Conservation (phyloP, 2,797 vertebrate species). For the Macroramphosus scolopax region DNA sequence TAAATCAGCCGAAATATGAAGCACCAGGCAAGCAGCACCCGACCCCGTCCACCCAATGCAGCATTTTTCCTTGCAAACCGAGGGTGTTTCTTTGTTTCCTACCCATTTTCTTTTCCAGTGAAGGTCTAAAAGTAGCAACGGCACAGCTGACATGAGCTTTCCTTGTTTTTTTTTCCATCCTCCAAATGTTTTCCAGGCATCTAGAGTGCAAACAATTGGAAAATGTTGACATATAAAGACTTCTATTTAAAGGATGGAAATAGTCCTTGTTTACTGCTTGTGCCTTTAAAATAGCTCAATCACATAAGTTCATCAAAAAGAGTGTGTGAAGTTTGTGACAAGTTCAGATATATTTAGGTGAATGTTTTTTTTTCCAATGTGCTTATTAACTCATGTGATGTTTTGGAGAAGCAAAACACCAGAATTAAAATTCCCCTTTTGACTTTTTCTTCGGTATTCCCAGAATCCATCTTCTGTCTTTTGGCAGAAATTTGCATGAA, state of each 20-base stretch:
- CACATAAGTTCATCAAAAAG: no score
- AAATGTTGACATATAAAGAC: conserved; percentile 3
- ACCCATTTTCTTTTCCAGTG: conserved; percentile 30
- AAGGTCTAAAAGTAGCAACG: conserved; percentile 54
- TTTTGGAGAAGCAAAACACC: no score
- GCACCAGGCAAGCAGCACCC: conserved; percentile 19
- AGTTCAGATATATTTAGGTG: no score
- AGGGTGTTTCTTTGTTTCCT: conserved; percentile 25
- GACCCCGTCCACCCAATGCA: conserved; percentile 28
- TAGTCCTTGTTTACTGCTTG: neutral
- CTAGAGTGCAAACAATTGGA: conserved; percentile 35
- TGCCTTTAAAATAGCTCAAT: no score
- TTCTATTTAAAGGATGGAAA: conserved; percentile 5
- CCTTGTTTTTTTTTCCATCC: conserved; percentile 4
- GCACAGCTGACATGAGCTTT: conserved; percentile 38
- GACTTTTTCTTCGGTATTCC: no score
- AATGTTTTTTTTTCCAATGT: no score
- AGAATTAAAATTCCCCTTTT: no score
- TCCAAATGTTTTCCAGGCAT: conserved; percentile 43
- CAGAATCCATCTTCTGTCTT: no score
- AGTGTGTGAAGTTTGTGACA: no score
- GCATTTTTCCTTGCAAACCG: conserved; percentile 31
- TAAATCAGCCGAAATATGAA: conserved; percentile 62
- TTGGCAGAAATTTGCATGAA: no score
- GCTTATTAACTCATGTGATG: no score